phyloP scores from a whole-genome alignment of 2,797 vertebrate species.

The Amphiprion clarkii region DNA sequence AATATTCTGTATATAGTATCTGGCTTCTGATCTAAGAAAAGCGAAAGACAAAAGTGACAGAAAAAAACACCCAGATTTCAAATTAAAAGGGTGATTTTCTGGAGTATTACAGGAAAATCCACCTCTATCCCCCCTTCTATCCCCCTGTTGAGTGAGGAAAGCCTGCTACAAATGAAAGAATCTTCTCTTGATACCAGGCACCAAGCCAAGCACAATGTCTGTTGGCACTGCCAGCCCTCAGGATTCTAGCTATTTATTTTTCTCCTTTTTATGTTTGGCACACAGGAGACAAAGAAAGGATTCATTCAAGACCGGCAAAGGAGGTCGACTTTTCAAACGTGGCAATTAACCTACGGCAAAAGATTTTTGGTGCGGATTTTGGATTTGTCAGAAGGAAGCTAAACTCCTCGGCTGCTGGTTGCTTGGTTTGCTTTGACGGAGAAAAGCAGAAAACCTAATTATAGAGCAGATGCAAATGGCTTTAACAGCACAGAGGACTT shows the following conservation, averaged over 20 bases:
- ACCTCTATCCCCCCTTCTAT: slow-evolving; percentile 32
- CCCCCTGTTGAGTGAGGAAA: slow-evolving; percentile 55
- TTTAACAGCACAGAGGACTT: slow-evolving; percentile 36
- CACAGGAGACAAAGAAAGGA: slow-evolving; percentile 64
- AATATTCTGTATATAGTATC: slow-evolving; percentile 14
- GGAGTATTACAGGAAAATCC: slow-evolving; percentile 65
- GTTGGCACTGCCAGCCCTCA: slow-evolving; percentile 63
- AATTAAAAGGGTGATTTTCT: slow-evolving; percentile 59
- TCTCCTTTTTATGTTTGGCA: slow-evolving; percentile 67
- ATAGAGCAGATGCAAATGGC: slow-evolving; percentile 30
- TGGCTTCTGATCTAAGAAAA: slow-evolving; percentile 26
- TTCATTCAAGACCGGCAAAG: slow-evolving; percentile 61
- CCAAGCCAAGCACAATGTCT: slow-evolving; percentile 70
- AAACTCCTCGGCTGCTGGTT: slow-evolving; percentile 36
- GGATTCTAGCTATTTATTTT: slow-evolving; percentile 73
- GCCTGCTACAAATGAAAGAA: slow-evolving; percentile 66
- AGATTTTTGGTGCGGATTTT: slow-evolving; percentile 58
- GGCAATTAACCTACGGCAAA: slow-evolving; percentile 75
- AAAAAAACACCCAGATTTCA: slow-evolving; percentile 39
- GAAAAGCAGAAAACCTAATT: slow-evolving; percentile 42
- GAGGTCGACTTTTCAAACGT: slow-evolving; percentile 60
- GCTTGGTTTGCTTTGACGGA: slow-evolving; percentile 25
- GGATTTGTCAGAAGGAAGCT: slow-evolving; percentile 45
- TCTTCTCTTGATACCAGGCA: slow-evolving; percentile 69
- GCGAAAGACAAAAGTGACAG: slow-evolving; percentile 41